Percentiles rank a stretch among this genome's conserved stretches.
These are phyloP conservation scores for Ormyrus rosae DNA, from an alignment of 2,888 invertebrate species.

Conservation along the genomic window DNA sequence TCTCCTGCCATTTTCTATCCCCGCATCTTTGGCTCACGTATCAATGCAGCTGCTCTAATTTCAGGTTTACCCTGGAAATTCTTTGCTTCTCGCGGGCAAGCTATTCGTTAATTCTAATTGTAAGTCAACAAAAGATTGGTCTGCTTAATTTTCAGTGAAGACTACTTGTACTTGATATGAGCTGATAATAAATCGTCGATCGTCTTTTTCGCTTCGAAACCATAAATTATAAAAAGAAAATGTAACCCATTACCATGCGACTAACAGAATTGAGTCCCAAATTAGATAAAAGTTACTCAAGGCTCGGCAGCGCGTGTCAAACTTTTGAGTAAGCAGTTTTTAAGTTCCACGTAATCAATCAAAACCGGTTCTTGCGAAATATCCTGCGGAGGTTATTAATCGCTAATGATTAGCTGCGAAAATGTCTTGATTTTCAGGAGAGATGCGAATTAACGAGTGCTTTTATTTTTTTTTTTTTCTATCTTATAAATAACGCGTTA, in stretches of 20 bases:
- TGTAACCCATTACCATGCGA: background rate
- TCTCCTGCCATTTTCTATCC: background rate
- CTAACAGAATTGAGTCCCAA: conserved; percentile 6
- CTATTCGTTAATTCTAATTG: no score
- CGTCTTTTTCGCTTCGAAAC: background rate
- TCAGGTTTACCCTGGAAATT: no score
- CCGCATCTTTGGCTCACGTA: background rate
- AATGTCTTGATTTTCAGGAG: background rate
- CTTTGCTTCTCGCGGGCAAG: no score
- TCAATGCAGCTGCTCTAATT: no score
- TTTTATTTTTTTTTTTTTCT: background rate
- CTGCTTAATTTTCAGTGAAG: no score
- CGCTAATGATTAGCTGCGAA: conserved; percentile 15
- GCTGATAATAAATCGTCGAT: no score
- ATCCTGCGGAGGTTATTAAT: conserved; percentile 1
- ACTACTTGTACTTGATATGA: no score
- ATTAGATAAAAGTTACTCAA: conserved; percentile 10
- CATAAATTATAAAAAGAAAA: background rate
- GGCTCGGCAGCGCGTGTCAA: conserved; percentile 2
- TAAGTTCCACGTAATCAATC: conserved; percentile 23
- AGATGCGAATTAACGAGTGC: background rate
- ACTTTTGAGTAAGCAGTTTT: background rate
- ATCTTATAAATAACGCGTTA: background rate
- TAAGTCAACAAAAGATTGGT: no score
- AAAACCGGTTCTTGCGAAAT: conserved; percentile 15